Evolutionary conservation across 2,797 vertebrate genomes (phyloP).

Genomic region (Aotus griseimembra): DNA sequence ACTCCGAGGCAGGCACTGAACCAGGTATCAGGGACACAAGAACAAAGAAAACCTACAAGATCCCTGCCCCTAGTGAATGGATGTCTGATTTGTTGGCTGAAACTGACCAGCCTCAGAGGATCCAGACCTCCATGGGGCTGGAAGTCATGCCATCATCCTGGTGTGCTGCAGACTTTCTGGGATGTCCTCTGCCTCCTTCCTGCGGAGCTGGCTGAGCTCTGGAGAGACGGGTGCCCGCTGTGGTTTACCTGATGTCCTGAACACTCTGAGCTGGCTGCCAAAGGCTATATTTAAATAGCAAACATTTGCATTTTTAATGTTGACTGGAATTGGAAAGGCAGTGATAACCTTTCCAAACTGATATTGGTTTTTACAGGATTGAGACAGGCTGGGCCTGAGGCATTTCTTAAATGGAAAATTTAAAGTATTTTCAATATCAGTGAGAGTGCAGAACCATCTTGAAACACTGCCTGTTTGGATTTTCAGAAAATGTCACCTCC

Average conservation of each 20-base stretch:
- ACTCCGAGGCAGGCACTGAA: neutral
- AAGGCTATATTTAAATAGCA: conserved; percentile 73
- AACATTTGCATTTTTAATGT: conserved; percentile 79
- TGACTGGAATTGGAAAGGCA: conserved; percentile 63
- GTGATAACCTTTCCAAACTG: conserved; percentile 63
- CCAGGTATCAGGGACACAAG: neutral
- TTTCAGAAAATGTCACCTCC: neutral
- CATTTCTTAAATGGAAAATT: conserved; percentile 63
- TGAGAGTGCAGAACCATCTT: neutral
- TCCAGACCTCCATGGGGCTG: neutral
- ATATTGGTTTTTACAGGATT: conserved; percentile 63
- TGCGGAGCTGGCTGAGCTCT: neutral
- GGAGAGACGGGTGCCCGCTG: neutral
- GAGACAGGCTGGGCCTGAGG: conserved; percentile 24
- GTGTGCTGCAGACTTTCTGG: neutral
- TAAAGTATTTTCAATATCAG: conserved; percentile 49
- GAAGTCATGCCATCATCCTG: neutral
- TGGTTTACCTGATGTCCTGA: conserved; percentile 46
- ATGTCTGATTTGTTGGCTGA: neutral
- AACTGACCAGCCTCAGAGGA: neutral
- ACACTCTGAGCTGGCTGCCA: neutral
- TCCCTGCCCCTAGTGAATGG: neutral
- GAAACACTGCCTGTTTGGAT: neutral
- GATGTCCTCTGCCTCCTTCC: neutral
- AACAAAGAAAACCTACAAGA: neutral